Evolutionary conservation across 2,113 vertebrate genomes (phyloP).

Genomic region (Glaucidium brasilianum): DNA sequence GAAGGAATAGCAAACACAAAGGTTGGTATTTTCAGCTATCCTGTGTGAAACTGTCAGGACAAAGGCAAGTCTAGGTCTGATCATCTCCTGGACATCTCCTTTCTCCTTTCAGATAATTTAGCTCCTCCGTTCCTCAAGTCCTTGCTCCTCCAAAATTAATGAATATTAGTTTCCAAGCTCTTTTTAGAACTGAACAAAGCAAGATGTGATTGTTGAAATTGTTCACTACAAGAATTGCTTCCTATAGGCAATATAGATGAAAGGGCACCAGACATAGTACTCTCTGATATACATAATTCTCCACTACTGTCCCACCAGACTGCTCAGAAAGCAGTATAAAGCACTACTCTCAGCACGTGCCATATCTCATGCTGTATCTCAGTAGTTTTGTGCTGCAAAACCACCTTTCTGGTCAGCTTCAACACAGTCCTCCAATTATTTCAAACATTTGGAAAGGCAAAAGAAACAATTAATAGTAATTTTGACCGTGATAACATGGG

Average conservation of each 20-base stretch:
- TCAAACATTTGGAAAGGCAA: background rate
- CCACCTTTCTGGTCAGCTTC: background rate
- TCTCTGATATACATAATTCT: background rate
- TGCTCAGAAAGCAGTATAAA: background rate
- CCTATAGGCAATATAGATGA: background rate
- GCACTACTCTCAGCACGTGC: background rate
- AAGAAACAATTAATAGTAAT: background rate
- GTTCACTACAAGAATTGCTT: background rate
- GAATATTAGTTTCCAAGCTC: background rate
- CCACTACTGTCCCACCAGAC: background rate
- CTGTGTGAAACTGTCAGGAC: background rate
- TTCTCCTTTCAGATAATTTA: background rate
- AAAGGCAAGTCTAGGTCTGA: background rate
- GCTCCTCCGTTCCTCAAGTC: background rate
- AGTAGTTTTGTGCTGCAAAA: background rate
- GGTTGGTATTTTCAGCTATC: background rate
- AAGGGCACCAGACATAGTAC: background rate
- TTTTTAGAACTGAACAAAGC: background rate
- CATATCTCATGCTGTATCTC: background rate
- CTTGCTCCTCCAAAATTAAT: background rate
- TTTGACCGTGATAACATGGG: background rate
- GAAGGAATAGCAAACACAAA: background rate
- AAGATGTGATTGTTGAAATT: background rate
- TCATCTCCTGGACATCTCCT: background rate
- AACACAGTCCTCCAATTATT: background rate